These are phyloP conservation scores for Trichoplusia ni DNA, from an alignment of 1,140 invertebrate genomes.

Conservation along the genomic window DNA sequence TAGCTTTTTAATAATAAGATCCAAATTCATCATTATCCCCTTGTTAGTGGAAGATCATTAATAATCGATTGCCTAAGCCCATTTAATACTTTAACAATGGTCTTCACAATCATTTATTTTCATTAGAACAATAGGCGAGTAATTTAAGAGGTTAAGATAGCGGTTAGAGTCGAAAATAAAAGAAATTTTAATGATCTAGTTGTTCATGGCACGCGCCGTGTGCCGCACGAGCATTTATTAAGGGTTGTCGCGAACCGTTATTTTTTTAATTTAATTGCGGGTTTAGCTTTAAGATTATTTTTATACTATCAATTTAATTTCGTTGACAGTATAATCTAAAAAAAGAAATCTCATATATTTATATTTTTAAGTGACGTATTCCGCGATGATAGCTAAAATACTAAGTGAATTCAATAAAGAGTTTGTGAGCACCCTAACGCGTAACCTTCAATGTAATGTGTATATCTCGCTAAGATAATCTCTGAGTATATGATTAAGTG, in stretches of 20 bases:
- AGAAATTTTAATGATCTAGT: constrained; percentile 48
- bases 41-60: constrained; percentile 11
- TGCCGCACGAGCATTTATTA: constrained; percentile 35
- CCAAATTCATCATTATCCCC: constrained; percentile 34
- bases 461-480: not conserved
- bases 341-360: too few relatives aligned
- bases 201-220: constrained; percentile 61
- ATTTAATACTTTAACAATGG: constrained; percentile 33
- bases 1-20: too few relatives aligned
- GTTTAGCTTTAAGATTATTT: too few relatives aligned
- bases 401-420: too few relatives aligned
- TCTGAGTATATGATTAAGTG: not conserved
- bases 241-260: constrained; percentile 40
- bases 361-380: too few relatives aligned
- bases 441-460: too few relatives aligned
- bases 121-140: constrained; percentile 37
- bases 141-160: constrained; percentile 20
- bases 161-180: constrained; percentile 25
- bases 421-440: too few relatives aligned
- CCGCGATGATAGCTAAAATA: too few relatives aligned
- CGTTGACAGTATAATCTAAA: too few relatives aligned
- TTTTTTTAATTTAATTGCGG: not conserved
- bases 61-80: constrained; percentile 23
- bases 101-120: constrained; percentile 38
- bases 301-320: too few relatives aligned